These are phyloP conservation scores for Phylloscopus whistleri DNA, from an alignment of 2,113 vertebrate genomes.

Conservation along the genomic window DNA sequence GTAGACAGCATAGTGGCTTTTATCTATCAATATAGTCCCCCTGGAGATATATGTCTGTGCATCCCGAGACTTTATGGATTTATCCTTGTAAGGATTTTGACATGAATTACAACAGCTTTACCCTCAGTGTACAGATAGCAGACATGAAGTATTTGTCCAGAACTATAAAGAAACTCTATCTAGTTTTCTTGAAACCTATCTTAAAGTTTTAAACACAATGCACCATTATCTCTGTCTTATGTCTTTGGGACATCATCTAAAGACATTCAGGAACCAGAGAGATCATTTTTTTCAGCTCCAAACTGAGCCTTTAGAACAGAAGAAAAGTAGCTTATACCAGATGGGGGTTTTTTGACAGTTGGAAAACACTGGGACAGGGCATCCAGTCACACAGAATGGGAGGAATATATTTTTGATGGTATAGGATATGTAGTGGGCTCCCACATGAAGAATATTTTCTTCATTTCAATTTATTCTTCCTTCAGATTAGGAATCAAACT, in stretches of 20 bases:
- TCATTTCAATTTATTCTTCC: background rate
- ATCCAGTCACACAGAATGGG: background rate
- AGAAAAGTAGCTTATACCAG: background rate
- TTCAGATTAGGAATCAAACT: background rate
- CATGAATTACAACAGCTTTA: slow-evolving; percentile 37
- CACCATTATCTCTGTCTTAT: background rate
- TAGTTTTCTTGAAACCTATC: background rate
- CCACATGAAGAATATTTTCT: background rate
- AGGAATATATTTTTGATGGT: background rate
- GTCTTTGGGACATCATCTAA: background rate
- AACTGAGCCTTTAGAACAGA: background rate
- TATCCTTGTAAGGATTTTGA: slow-evolving; percentile 35
- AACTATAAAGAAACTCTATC: background rate
- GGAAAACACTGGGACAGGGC: background rate
- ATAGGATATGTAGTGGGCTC: background rate
- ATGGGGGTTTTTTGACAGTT: background rate
- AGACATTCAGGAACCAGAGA: background rate
- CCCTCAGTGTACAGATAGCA: background rate
- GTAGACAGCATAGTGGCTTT: slow-evolving; percentile 31
- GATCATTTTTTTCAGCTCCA: background rate
- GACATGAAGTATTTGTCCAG: background rate
- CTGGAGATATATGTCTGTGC: background rate
- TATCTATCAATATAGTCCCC: slow-evolving; percentile 46
- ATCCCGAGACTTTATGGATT: slow-evolving; percentile 56
- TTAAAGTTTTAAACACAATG: slow-evolving; percentile 2